Conservation (phyloP, 2,888 invertebrate species). For the Lasioglossum pauxillum region DNA sequence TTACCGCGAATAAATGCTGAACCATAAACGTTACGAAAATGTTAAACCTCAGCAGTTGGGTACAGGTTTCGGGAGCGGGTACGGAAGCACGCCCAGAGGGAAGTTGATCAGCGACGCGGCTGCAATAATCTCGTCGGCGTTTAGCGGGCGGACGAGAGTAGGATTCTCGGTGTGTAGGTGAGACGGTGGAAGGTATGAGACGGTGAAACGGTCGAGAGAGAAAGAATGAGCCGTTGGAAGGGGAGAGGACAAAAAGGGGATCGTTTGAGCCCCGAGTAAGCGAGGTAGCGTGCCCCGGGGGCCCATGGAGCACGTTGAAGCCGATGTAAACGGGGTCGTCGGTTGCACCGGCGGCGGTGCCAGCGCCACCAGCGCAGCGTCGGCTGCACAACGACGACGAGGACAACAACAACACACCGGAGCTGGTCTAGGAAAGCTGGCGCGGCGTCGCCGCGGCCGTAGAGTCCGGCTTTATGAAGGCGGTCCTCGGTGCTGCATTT, state of each 20-base stretch:
- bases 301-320: constrained; percentile 60
- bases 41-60: background rate
- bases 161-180: background rate
- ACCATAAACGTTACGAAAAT: background rate
- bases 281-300: constrained; percentile 77
- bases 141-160: constrained; percentile 26
- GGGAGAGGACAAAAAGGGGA: constrained; percentile 61
- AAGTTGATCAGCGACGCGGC: constrained; percentile 38
- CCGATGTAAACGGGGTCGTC: constrained; percentile 76
- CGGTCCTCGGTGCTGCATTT: constrained; percentile 79
- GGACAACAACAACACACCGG: constrained; percentile 45
- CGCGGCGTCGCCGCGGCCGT: constrained; percentile 44
- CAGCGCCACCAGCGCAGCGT: constrained; percentile 69
- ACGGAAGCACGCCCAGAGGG: constrained; percentile 51
- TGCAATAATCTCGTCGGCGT: constrained; percentile 60
- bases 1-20: background rate
- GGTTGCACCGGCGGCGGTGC: constrained; percentile 65
- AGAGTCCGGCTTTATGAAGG: constrained; percentile 78
- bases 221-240: background rate
- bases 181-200: background rate
- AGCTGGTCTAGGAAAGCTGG: constrained; percentile 69
- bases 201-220: constrained; percentile 4
- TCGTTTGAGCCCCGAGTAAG: constrained; percentile 73
- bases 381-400: constrained; percentile 50
- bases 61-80: background rate